Percentiles rank a stretch among this genome's conserved stretches.
These are phyloP conservation scores for Phorcus lineatus DNA, from an alignment of 2,888 invertebrate genomes.

Conservation along the genomic window DNA sequence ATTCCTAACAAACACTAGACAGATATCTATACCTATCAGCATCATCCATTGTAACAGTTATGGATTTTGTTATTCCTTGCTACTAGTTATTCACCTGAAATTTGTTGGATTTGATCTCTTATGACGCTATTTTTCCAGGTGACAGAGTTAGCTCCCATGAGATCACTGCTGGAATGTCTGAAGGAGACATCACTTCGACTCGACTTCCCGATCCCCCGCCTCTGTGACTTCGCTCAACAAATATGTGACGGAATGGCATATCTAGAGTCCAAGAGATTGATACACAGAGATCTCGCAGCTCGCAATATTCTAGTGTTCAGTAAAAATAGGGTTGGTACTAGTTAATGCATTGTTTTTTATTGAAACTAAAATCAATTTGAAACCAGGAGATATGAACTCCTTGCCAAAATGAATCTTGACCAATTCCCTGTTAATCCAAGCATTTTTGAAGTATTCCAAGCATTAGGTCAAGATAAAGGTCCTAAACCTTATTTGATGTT, in stretches of 20 bases:
- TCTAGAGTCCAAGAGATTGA: conserved; percentile 94
- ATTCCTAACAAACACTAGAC: no score
- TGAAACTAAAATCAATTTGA: not conserved
- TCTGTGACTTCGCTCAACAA: conserved; percentile 96
- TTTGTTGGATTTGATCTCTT: no score
- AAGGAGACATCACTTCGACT: conserved; percentile 92
- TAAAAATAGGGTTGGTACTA: conserved; percentile 85
- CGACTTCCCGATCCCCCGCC: conserved; percentile 92
- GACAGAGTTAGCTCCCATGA: conserved; percentile 95
- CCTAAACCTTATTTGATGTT: no score
- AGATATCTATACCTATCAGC: no score
- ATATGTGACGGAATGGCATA: conserved; percentile 99
- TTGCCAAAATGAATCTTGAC: no score
- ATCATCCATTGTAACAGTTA: no score
- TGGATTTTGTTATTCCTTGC: no score
- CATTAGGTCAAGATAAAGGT: no score
- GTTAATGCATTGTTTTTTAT: not conserved
- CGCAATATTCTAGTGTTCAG: conserved; percentile 97
- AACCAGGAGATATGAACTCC: no score
- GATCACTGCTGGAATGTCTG: conserved; percentile 95
- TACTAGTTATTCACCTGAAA: no score
- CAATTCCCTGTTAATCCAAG: no score
- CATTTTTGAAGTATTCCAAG: no score
- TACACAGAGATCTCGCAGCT: conserved; percentile 97
- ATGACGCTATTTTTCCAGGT: conserved; percentile 78